Conservation (phyloP, 1,140 invertebrate genomes). For the Drosophila auraria region DNA sequence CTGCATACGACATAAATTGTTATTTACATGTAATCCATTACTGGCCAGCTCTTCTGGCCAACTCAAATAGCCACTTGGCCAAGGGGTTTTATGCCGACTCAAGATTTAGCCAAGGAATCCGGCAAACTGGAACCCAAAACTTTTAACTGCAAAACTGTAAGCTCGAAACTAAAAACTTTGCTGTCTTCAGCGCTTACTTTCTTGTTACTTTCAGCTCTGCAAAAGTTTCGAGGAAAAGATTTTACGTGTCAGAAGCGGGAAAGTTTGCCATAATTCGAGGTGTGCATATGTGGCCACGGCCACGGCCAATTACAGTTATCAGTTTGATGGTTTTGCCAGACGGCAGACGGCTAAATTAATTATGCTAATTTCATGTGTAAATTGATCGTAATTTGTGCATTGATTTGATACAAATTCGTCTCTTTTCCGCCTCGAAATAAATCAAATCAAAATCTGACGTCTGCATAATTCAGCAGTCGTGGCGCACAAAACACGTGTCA, state of each 20-base stretch:
- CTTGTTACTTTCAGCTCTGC: neutral
- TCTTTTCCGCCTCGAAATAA: conserved; percentile 50
- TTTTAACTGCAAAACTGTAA: conserved; percentile 39
- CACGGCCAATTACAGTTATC: conserved; percentile 61
- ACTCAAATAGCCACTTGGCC: conserved; percentile 36
- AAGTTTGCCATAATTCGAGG: conserved; percentile 36
- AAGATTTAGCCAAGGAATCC: conserved; percentile 16
- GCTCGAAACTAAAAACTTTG: conserved; percentile 31
- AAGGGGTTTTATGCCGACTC: conserved; percentile 43
- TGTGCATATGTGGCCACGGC: conserved; percentile 18
- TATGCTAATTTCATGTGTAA: conserved; percentile 76
- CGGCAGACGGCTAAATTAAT: conserved; percentile 62
- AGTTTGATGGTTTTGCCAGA: conserved; percentile 31
- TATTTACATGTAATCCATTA: conserved; percentile 38
- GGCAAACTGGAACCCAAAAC: conserved; percentile 38
- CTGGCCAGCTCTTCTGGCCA: conserved; percentile 6
- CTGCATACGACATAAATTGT: conserved; percentile 15
- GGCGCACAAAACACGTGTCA: conserved; percentile 66
- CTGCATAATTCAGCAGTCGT: conserved; percentile 69
- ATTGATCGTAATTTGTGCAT: conserved; percentile 71
- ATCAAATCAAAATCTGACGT: conserved; percentile 70
- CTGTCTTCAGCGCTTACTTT: conserved; percentile 8
- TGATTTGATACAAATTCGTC: conserved; percentile 70
- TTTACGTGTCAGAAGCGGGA: conserved; percentile 32
- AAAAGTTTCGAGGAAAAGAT: conserved; percentile 50